These are phyloP conservation scores for Steinernema hermaphroditum DNA, from an alignment of 2,888 invertebrate genomes.

Conservation along the genomic window DNA sequence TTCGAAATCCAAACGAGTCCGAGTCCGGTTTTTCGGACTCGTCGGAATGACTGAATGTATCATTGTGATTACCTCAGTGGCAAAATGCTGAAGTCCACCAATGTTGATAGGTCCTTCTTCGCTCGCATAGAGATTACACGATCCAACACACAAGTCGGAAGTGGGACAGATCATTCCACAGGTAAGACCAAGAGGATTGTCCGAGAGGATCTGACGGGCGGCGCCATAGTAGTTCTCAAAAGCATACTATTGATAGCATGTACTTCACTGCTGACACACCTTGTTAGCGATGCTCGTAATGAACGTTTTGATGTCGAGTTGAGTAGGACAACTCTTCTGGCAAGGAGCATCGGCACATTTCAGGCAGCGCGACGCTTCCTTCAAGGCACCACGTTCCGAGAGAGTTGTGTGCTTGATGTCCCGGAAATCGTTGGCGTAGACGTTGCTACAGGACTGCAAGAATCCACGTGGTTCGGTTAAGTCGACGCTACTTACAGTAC, in stretches of 20 bases:
- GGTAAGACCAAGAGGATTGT: constrained; percentile 91
- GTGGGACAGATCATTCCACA: constrained; percentile 99
- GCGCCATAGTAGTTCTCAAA: constrained; percentile 93
- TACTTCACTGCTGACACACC: constrained; percentile 69
- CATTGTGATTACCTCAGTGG: constrained; percentile 81
- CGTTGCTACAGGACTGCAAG: constrained; percentile 70
- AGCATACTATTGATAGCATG: constrained; percentile 1
- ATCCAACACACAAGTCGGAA: constrained; percentile 95
- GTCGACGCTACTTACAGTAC: constrained; percentile 74
- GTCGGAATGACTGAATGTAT: background rate
- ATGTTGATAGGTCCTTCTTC: constrained; percentile 99
- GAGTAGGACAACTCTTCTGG: constrained; percentile 97
- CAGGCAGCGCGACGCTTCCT: constrained; percentile 65
- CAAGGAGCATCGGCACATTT: constrained; percentile 71
- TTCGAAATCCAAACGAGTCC: no score
- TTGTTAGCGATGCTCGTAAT: constrained; percentile 94
- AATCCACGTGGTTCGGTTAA: background rate
- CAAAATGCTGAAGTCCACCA: constrained; percentile 95
- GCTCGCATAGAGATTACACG: constrained; percentile 90
- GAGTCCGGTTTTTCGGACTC: no score
- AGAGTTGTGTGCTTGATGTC: constrained; percentile 96
- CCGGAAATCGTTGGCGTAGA: constrained; percentile 82
- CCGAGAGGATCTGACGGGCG: constrained; percentile 88
- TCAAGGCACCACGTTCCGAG: constrained; percentile 89
- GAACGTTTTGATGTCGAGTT: constrained; percentile 92